Base-by-base conservation (phyloP, 2,113 vertebrate genomes). In the Carollia perspicillata region DNA sequence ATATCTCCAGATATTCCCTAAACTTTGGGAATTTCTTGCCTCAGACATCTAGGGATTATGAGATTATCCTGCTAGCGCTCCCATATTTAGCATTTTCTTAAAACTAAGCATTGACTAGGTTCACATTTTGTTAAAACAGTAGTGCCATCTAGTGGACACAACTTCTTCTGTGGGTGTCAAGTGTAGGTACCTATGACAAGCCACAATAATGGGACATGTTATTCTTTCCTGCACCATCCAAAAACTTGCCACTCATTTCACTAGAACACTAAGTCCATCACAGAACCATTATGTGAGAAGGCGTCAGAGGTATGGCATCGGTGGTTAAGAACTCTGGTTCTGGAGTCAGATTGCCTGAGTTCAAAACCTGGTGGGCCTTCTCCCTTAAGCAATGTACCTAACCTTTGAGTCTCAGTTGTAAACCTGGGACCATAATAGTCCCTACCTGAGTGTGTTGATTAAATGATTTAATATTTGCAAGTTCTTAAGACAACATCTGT, bases 91-190 rank as follows among this genome's bases (percentile, higher is more conserved):
- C 78, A 69, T 60, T 30, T 8, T 40, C 9, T 47, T 30, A 42
- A 79, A 14, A 63, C 90, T 1, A 75, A 37, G 16, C 8, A 35
- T 3, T 5, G 35, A 9, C 47, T 95, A 53, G 33, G n/a, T 66
- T 95, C 77, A 22, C 18, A 30, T 85, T 95, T 96, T 30, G 8
- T 90, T 93, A 87, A 96, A 92, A 93, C 94, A 89, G 84, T 96
- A 96, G 26, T 79, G 97, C 97, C 97, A 98, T 94, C 97, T 98
- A 97, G 97, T 97, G 97, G 97, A 77, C 96, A 88, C n/a, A 93
- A 44, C 77, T 68, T 65, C 80, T 65, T 53, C 33, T 35, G 1
- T 69, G 71, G 16, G 51, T 20, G 10, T 79, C 5, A 5, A 37
- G 44, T 26, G 20, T 26, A 58, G 33, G 63, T 42, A 35, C 58